Evolutionary conservation across 2,888 invertebrate species (phyloP).

Genomic region (Drosophila paramelanica): DNA sequence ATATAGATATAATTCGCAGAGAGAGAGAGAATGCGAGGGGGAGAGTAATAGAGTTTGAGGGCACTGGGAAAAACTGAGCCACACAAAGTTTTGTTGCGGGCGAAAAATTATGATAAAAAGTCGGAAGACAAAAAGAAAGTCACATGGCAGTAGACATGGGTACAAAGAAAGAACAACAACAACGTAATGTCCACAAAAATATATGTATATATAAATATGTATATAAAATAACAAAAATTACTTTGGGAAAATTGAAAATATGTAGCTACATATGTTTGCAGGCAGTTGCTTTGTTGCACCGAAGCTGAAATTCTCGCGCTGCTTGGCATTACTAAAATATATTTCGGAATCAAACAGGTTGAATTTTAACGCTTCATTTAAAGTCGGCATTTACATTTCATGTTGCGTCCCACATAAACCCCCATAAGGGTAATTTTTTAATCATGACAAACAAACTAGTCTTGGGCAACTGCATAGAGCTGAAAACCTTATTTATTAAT

Average conservation of each 20-base stretch:
- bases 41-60: background rate
- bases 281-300: background rate
- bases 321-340: too few species aligned
- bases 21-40: background rate
- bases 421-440: too few species aligned
- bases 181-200: slow-evolving; percentile 4
- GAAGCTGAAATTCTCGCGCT: background rate
- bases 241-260: slow-evolving; percentile 5
- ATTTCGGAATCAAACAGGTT: too few species aligned
- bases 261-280: background rate
- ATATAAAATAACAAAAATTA: slow-evolving; percentile 9
- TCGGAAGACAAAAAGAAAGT: slow-evolving; percentile 15
- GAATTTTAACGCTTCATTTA: too few species aligned
- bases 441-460: too few species aligned
- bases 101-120: slow-evolving; percentile 32
- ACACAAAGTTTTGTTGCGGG: slow-evolving; percentile 33
- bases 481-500: too few species aligned
- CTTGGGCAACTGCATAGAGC: too few species aligned
- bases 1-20: too few species aligned
- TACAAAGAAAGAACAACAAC: background rate
- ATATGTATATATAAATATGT: background rate
- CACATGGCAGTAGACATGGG: slow-evolving; percentile 6
- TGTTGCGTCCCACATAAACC: too few species aligned
- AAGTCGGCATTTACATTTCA: too few species aligned
- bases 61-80: slow-evolving; percentile 10